Evolutionary conservation across 2,113 vertebrate species (phyloP), one percentile per base, ranked within the genome.

Genomic region (Leiothrix lutea): DNA sequence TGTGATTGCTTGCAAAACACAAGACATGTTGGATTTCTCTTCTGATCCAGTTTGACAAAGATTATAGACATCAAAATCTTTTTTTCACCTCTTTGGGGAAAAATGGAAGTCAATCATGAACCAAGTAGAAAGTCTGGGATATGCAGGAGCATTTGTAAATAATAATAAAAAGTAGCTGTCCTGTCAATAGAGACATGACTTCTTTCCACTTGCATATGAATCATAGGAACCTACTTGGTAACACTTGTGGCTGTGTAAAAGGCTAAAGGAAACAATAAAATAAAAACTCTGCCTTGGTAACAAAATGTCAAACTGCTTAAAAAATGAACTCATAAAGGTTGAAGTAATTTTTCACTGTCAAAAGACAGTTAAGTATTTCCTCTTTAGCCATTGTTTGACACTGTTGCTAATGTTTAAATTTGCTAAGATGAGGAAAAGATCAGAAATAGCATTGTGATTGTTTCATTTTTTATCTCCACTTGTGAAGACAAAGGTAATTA

Each of bases 301-400:
- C 2, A 0, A 97, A 96, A 94, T 86, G 71, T 84, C 86, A 95
- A 61, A 54, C 61, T 88, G 25, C 50, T 72, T 88, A 66, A 75
- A 91, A 90, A 90, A 65, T 57, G 70, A 88, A 70, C 35, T 58
- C 25, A 5, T 57, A 77, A 94, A 90, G 29, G 80, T 57, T 96
- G 81, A 84, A 90, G 61, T 64, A 80, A 90, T 95, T 96, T 91
- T 92, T 95, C 83, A 90, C 56, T 91, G 86, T 57, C 74, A 89
- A 81, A 82, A 45, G 57, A 54, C 28, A 70, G 65, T 28, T 86
- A 93, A 75, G 47, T 92, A 90, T 92, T 96, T 96, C 58, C 61
- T 90, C 61, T 80, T 88, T 81, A 81, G 35, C 42, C n/a, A 62
- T 79, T 83, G 38, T 88, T 90, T 93, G 91, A 64, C 50, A 79